phyloP scores from a whole-genome alignment of 1,140 invertebrate genomes.

The Drosophila insularis region DNA sequence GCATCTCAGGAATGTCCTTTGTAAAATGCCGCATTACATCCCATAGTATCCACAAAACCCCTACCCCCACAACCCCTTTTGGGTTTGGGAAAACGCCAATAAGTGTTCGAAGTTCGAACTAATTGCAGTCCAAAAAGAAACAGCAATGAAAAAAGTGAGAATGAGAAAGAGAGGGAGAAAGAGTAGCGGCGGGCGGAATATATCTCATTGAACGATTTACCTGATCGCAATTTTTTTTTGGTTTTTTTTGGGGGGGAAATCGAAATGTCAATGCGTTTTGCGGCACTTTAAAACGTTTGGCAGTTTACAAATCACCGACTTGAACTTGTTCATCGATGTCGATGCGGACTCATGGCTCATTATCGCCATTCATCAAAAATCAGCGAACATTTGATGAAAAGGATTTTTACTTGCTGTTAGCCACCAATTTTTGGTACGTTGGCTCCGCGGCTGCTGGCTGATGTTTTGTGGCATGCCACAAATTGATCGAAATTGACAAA shows the following conservation, averaged over 20 bases:
- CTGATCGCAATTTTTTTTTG: constrained; percentile 61
- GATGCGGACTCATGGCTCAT: constrained; percentile 44
- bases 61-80: neutral
- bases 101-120: constrained; percentile 78
- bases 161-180: constrained; percentile 4
- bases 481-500: constrained; percentile 81
- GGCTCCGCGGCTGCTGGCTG: neutral
- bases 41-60: neutral
- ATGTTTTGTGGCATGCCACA: constrained; percentile 69
- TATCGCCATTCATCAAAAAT: constrained; percentile 73
- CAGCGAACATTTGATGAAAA: constrained; percentile 53
- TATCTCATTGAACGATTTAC: constrained; percentile 55
- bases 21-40: constrained; percentile 76
- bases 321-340: neutral
- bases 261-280: constrained; percentile 78
- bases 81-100: constrained; percentile 70
- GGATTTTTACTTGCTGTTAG: constrained; percentile 54
- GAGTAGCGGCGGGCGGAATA: constrained; percentile 9
- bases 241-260: constrained; percentile 22
- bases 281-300: constrained; percentile 77
- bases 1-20: constrained; percentile 71
- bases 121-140: constrained; percentile 55
- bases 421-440: constrained; percentile 7
- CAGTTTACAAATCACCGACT: constrained; percentile 78
- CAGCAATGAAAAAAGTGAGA: constrained; percentile 29